phyloP scores from a whole-genome alignment of 1,140 invertebrate species.

The Leucophenga varia region DNA sequence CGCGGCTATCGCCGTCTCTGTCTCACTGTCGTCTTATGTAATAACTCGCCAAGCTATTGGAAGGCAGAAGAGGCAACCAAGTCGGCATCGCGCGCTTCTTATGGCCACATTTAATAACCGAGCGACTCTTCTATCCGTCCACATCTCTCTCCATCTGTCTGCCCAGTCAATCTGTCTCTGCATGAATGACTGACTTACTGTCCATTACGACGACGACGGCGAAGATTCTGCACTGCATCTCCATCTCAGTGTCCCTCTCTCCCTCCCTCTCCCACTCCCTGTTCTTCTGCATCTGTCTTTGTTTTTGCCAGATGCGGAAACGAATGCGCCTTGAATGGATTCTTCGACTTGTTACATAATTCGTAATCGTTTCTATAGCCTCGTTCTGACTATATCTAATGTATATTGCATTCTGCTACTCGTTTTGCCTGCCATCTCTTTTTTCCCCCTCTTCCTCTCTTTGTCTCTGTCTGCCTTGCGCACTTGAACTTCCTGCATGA shows the following conservation, averaged over 20 bases:
- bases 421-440: conserved; percentile 15
- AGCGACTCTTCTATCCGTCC: too few species aligned
- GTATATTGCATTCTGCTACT: conserved; percentile 47
- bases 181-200: conserved; percentile 26
- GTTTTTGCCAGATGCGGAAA: conserved; percentile 46
- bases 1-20: background rate
- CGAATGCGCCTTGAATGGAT: conserved; percentile 47
- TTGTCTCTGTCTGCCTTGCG: conserved; percentile 10
- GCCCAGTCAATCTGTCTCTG: too few species aligned
- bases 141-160: conserved; percentile 12
- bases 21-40: conserved; percentile 26
- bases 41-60: too few species aligned
- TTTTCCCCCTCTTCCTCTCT: background rate
- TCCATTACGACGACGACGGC: too few species aligned
- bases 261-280: background rate
- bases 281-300: conserved; percentile 5
- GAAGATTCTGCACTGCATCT: conserved; percentile 1
- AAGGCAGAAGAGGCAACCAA: too few species aligned
- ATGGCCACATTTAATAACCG: conserved; percentile 46
- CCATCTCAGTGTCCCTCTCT: background rate
- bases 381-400: conserved; percentile 42
- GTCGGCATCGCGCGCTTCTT: too few species aligned
- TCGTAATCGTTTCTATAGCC: conserved; percentile 51
- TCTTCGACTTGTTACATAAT: conserved; percentile 51
- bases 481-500: conserved; percentile 50